A percentile compares a stretch with the other conserved stretches of the same genome.
These are phyloP conservation scores for Dinomys branickii DNA, from an alignment of 2,113 vertebrate species.

Conservation along the genomic window DNA sequence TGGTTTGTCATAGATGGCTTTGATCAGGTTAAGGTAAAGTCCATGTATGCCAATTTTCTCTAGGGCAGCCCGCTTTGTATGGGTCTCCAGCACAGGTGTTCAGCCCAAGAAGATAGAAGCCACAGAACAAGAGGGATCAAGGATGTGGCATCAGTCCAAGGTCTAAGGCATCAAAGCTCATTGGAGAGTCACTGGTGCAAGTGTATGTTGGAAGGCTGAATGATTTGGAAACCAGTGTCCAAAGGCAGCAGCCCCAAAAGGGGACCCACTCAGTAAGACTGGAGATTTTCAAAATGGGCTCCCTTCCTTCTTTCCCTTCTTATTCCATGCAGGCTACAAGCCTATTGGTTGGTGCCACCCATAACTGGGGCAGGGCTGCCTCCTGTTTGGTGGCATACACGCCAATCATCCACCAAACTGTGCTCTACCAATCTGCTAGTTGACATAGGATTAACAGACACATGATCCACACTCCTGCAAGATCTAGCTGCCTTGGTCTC, in stretches of 20 bases:
- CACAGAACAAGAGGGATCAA: neutral
- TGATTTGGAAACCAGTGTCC: neutral
- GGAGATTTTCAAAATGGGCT: neutral
- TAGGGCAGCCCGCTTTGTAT: too few species aligned
- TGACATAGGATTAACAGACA: neutral
- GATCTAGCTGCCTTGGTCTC: neutral
- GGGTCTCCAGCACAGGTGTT: too few species aligned
- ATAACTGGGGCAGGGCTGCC: neutral
- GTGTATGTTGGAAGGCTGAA: neutral
- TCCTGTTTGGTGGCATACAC: neutral
- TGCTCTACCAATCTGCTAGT: neutral
- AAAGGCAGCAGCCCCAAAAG: neutral
- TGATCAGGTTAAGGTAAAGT: too few species aligned
- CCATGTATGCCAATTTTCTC: too few species aligned
- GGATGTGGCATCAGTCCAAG: neutral
- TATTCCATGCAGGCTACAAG: neutral
- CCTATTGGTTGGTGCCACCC: neutral
- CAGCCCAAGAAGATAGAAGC: neutral
- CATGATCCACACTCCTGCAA: neutral
- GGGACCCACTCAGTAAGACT: neutral
- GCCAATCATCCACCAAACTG: neutral
- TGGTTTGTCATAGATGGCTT: too few species aligned
- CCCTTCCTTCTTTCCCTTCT: neutral
- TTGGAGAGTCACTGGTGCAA: neutral
- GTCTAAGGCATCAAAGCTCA: neutral